Base-by-base conservation (phyloP, 2,113 vertebrate genomes). In the Xenotilapia caudafasciata region DNA sequence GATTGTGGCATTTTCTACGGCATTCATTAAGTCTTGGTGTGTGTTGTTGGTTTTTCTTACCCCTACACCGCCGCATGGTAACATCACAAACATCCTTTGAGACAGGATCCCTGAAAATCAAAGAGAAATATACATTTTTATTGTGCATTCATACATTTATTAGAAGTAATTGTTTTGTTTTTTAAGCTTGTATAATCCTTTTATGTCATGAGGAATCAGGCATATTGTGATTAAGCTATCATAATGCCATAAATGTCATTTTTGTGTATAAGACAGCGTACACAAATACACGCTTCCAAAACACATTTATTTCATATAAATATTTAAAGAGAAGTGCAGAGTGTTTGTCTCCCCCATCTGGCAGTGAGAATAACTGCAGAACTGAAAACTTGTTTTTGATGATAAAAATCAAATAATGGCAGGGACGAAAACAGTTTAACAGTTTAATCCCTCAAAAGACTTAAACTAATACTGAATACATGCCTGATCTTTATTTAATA, bases 41-140 rank as follows among this genome's bases (percentile, higher is more conserved):
- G 70, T 31, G 3, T 28, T 42, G 47, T 42, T 19, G 77, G 77
- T 58, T 55, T 79, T 42, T 60, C 92, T 96, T 96, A 96, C 96
- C 95, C 98, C 98, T 15, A 98, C 97, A 21, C 98, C 98, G 12
- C 98, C 98, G 1, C 98, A 99, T 65, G 98, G 98, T 90, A 99
- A 94, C 98, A 98, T 99, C 93, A 98, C 97, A 51, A 98, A 98
- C 96, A 98, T 97, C 95, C 98, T 94, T 95, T 99, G 97, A 3
- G 98, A 97, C 26, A 95, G 93, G 45, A 95, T 96, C 83, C 95
- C 94, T 95, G 80, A 65, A 23, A 75, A 40, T n/a, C 73, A 83
- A 79, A 86, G 8, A 91, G 17, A 83, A 60, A 79, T 23, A 83
- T 6, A 75, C 6, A 28, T 51, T 77, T 77, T 31, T 2, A 60